These are phyloP conservation scores for Pandion haliaetus DNA, from an alignment of 2,113 vertebrate species.

Conservation along the genomic window DNA sequence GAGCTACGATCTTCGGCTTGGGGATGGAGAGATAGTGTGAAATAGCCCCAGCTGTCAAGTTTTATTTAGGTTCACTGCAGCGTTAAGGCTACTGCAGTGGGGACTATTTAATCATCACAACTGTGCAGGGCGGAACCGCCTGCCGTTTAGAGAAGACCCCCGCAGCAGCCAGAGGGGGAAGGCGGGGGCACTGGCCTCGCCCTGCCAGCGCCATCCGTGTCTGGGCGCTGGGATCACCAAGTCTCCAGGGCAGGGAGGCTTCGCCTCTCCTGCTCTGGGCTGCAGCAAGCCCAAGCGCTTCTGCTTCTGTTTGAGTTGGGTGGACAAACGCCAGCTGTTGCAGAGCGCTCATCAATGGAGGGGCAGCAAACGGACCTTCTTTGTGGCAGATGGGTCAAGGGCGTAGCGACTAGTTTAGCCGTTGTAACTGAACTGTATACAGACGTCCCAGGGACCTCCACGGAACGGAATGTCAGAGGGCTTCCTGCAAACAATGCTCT, in stretches of 20 bases:
- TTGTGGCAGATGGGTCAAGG: rapidly evolving
- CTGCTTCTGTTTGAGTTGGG: neutral
- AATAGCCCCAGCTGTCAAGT: rapidly evolving
- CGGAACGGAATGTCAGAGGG: neutral
- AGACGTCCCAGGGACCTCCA: too few species aligned
- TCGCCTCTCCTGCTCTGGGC: neutral
- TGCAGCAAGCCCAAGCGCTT: neutral
- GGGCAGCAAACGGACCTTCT: neutral
- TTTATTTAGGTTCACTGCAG: neutral
- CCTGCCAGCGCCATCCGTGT: neutral
- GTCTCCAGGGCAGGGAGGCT: too few species aligned
- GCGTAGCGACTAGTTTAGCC: too few species aligned
- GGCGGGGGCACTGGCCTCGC: rapidly evolving
- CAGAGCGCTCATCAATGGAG: rapidly evolving
- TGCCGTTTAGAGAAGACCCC: neutral
- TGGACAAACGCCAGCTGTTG: neutral
- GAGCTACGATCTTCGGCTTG: rapidly evolving
- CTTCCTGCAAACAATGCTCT: neutral
- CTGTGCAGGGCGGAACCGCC: rapidly evolving
- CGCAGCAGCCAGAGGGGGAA: neutral
- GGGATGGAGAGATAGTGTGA: neutral
- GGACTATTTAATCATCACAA: neutral
- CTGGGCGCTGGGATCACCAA: neutral
- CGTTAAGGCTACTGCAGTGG: neutral
- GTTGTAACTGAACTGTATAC: rapidly evolving